Conservation (phyloP, 2,113 vertebrate species). For the Megaceryle torquata region DNA sequence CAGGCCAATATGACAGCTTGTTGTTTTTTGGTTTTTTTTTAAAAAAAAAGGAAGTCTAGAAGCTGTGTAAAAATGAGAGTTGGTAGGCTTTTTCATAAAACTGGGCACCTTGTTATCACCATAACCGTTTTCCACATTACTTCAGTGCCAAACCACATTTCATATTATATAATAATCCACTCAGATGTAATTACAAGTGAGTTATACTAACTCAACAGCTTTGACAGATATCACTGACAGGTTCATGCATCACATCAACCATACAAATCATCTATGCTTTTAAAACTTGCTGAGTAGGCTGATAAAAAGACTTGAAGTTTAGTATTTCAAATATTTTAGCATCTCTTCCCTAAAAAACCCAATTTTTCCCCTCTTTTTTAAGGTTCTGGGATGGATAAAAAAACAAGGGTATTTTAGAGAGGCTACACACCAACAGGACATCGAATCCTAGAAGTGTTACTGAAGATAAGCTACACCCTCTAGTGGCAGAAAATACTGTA, state of each 20-base stretch:
- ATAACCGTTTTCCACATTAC: not conserved
- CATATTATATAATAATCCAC: not conserved
- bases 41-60: not conserved
- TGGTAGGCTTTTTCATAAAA: not conserved
- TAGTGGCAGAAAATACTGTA: not conserved
- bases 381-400: not conserved
- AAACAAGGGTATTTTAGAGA: not conserved
- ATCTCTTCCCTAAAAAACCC: not conserved
- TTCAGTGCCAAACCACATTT: not conserved
- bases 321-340: not conserved
- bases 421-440: not conserved
- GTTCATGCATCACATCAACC: not conserved
- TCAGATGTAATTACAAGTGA: not conserved
- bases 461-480: not conserved
- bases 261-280: not conserved
- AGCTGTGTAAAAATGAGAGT: not conserved
- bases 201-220: not conserved
- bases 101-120: not conserved
- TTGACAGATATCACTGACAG: not conserved
- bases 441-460: not conserved
- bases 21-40: too few species aligned
- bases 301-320: not conserved
- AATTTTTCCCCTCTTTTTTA: not conserved
- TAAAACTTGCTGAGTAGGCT: not conserved
- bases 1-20: not conserved